phyloP scores from a whole-genome alignment of 2,797 vertebrate genomes.

The Myotis myotis region DNA sequence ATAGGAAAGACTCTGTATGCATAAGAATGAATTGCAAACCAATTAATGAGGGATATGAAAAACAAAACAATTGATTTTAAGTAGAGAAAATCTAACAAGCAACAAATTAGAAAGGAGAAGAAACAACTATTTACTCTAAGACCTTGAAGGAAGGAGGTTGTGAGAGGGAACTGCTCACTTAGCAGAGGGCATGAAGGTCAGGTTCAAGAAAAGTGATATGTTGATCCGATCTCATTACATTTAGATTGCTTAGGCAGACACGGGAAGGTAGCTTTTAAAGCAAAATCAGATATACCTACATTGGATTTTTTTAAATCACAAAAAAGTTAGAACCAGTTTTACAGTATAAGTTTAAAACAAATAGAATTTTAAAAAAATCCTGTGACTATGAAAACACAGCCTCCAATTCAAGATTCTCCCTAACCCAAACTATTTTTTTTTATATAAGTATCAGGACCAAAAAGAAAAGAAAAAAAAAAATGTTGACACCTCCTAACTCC shows the following conservation, averaged over 20 bases:
- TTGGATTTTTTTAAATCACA: neutral
- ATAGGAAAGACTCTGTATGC: slow-evolving; percentile 84
- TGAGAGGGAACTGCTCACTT: neutral
- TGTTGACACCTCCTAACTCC: neutral
- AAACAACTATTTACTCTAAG: neutral
- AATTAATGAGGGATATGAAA: slow-evolving; percentile 84
- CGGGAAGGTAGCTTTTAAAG: neutral
- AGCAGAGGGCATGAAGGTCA: neutral
- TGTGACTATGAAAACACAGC: neutral
- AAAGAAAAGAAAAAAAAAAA: neutral
- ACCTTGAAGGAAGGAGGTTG: neutral
- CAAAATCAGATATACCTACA: neutral
- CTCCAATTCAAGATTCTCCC: neutral
- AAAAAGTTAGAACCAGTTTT: neutral
- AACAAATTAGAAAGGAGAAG: neutral
- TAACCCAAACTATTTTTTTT: neutral
- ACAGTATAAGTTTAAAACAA: neutral
- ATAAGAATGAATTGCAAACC: slow-evolving; percentile 85
- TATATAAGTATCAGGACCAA: neutral
- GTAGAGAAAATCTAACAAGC: slow-evolving; percentile 28
- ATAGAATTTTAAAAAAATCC: neutral
- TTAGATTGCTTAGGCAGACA: slow-evolving; percentile 53
- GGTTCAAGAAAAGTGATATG: neutral
- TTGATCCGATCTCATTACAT: neutral
- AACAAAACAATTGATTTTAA: slow-evolving; percentile 59